Evolutionary conservation across 2,888 invertebrate genomes (phyloP), one percentile per base, ranked within the genome.

Genomic region (Notodonta dromedarius): DNA sequence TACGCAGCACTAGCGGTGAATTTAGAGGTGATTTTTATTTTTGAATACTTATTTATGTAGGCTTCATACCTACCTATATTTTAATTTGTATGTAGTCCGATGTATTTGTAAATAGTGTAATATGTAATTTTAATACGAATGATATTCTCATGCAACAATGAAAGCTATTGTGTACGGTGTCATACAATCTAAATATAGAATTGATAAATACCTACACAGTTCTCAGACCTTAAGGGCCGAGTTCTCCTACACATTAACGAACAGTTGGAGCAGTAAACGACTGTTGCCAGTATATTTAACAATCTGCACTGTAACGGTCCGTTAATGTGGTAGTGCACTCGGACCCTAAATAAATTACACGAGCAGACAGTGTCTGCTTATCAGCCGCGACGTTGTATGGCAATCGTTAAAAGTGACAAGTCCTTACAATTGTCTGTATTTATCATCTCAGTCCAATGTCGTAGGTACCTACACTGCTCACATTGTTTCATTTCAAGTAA

Each of bases 1-100:
- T 66, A 76, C 68, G 62, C 86, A 77, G 61, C 86, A 83, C 86
- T 87, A 83, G 67, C 60, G 56, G 67, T 69, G 56, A 63, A 70
- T 71, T 69, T 67, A 56, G 55, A 52, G 60, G 61, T 65, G 63
- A n/a, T 65, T 71, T 64, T 63, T 70, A 71, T 73, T 73, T 70
- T 71, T 67, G 65, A 2, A 59, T 59, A 61, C 61, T 64, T 73
- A 40, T 6, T 40, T 40, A 9, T 40, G 4, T 9, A 40, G 4
- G 7, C 8, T 40, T 61, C 42, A 51, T 64, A n/a, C n/a, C n/a
- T n/a, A n/a, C n/a, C n/a, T n/a, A 52, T 58, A 16, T 11, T 53
- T 55, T 55, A n/a, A 55, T 55, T 55, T 40, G 40, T 40, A 13
- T 14, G 40, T 40, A 9, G 40, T 24, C 1, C 24, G 24, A 24